Evolutionary conservation across 1,140 invertebrate species (phyloP).

Genomic region (Chrysomallon squamiferum): DNA sequence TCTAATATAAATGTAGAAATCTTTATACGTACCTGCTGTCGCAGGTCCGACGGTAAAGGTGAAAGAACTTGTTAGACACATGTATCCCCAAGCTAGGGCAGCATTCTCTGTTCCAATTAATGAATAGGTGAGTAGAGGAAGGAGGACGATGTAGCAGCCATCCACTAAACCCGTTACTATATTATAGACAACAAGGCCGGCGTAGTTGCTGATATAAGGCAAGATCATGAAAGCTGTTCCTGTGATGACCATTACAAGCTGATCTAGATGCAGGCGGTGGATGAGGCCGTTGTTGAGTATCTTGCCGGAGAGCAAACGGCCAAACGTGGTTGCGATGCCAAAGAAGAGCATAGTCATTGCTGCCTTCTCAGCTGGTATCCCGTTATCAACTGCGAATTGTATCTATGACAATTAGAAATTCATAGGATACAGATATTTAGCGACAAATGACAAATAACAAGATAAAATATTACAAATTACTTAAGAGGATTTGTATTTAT

Average conservation of each 20-base stretch:
- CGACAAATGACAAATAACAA: neutral
- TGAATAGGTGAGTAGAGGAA: slow-evolving; percentile 43
- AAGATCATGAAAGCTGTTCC: slow-evolving; percentile 46
- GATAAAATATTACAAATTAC: too few relatives aligned
- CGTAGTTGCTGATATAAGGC: slow-evolving; percentile 38
- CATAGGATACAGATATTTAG: neutral
- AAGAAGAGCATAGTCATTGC: slow-evolving; percentile 42
- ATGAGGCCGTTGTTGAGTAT: slow-evolving; percentile 38
- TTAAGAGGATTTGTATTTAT: too few relatives aligned
- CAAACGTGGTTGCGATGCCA: slow-evolving; percentile 40
- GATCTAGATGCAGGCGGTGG: slow-evolving; percentile 46
- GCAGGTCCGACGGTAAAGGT: slow-evolving; percentile 52
- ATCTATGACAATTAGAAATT: slow-evolving; percentile 36
- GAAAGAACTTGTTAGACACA: slow-evolving; percentile 40
- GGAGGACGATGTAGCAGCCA: slow-evolving; percentile 50
- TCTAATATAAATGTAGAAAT: neutral
- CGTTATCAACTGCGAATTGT: slow-evolving; percentile 38
- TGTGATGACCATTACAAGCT: slow-evolving; percentile 45
- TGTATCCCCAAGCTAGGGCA: slow-evolving; percentile 48
- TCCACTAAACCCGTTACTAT: slow-evolving; percentile 46
- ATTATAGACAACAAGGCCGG: slow-evolving; percentile 29
- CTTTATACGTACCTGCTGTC: slow-evolving; percentile 43
- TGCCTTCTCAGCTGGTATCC: slow-evolving; percentile 32
- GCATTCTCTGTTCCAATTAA: slow-evolving; percentile 41
- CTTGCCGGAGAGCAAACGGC: slow-evolving; percentile 46